Evolutionary conservation across 2,113 vertebrate genomes (phyloP), one percentile per base, ranked within the genome.

Genomic region (Ameiurus melas): DNA sequence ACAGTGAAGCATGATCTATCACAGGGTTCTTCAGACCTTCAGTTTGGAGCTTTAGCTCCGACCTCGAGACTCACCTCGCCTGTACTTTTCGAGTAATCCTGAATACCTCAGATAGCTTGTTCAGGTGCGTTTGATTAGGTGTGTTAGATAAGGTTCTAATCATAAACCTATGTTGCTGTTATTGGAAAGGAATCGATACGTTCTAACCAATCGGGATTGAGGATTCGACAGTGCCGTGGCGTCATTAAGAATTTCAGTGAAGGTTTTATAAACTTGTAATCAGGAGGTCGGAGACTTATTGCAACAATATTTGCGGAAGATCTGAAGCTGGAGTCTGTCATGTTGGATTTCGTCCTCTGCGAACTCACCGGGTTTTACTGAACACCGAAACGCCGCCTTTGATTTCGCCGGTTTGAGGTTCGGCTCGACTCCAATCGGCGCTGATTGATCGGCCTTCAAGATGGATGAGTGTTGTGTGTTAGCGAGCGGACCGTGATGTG

Each of bases 401-500:
- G 9, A 80, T 10, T 80, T 14, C 25, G 4, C 55, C 51, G 13
- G n/a, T 13, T 36, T 83, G 9, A 39, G 43, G 13, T 30, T 13
- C 8, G 51, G 22, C 62, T 60, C 4, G 25, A 30, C 5, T 85
- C 62, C 27, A 71, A 33, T 12, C n/a, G 12, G 16, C 83, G 71
- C 71, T 84, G 71, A 86, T 83, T 58, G 60, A 81, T 53, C 4
- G 16, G 5, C 25, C 68, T 85, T 58, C 39, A 86, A 86, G 86
- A 91, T 87, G 83, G 77, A 89, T 87, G 78, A 39, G 53, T 84
- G 62, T 71, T 88, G 39, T 82, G 20, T 87, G 51, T 87, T 80
- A 27, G 17, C 1, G 14, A 83, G 70, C 12, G 2, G 85, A 84
- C 85, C 80, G 53, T 57, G 57, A 55, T 83, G 84, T 79, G 66